Evolutionary conservation across 2,888 invertebrate species (phyloP), one percentile per base, ranked within the genome.

Genomic region (Mythimna vitellina): DNA sequence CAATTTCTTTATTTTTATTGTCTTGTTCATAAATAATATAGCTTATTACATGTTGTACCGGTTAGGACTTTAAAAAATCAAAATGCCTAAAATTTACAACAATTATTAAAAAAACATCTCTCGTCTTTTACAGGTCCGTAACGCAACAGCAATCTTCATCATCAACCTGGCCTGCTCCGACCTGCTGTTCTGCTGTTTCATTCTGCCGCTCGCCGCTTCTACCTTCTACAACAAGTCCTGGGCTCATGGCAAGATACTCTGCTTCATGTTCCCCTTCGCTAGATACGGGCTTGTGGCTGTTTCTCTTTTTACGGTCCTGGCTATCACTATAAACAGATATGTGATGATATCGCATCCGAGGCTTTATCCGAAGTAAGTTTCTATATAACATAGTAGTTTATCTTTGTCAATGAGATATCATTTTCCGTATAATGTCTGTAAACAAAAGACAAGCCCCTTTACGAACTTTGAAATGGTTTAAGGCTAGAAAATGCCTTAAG

Each of bases 311-410:
- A 98, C 98, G 20, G 97, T 98, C 9, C 95, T 98, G 58, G 97
- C 98, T 68, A 98, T 98, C 88, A 98, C 98, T 32, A 97, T 98
- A 90, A 98, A 98, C 93, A 97, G 98, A 93, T 98, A 98, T 90
- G 96, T 98, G 78, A 97, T 98, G 97, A 98, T 98, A 80, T 97
- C 98, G 29, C 98, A 98, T 91, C 98, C 98, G 0, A 96, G 97
- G 58, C 94, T 97, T n/a, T 98, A 98, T 92, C 97, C 97, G 46
- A 97, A 97, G 98, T 98, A 95, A 97, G 97, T 93, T 56, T 54
- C 2, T 22, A 3, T 54, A 10, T 22, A n/a, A 32, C 42, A 42
- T 17, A 53, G 1, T 17, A 53, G 51, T 35, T n/a, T 67, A 4
- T 53, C 4, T 8, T 12, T n/a, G 7, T 20, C 17, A 5, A 22